Base-by-base conservation (phyloP, 2,888 invertebrate species). In the Electrophaes corylata region DNA sequence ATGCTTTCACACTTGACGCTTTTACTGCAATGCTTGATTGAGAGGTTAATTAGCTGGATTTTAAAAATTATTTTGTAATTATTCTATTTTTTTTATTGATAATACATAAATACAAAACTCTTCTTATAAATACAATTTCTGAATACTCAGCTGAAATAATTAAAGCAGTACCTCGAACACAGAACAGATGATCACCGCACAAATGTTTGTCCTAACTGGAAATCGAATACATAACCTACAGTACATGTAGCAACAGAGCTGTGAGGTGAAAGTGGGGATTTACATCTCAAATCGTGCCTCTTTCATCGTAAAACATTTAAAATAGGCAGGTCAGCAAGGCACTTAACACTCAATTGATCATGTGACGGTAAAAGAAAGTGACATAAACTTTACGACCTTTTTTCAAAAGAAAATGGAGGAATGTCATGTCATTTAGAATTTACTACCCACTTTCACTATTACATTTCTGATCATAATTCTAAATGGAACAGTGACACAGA, bases 391-490 rank as follows among this genome's bases (percentile, higher is more conserved):
- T 20, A 33, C 18, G 33, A 16, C n/a, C 6, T 35, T 45, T 53
- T 45, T 23, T 46, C 16, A 54, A 50, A 55, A 29, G 45, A 43
- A 55, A 49, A 46, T 41, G 8, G 40, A 41, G 43, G 46, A 49
- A 46, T 56, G 56, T 53, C 60, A 20, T 50, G 57, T 52, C 52
- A 26, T 56, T 50, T 50, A 5, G 5, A 41, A 49, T 60, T 57
- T 44, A 61, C 57, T 10, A 10, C 37, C 1, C 11, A 51, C 35
- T 56, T 48, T 45, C 39, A 40, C 23, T 54, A 41, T 54, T 45
- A 43, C 1, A 19, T 20, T 45, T 44, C 14, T 43, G 1, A 40
- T 37, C 20, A 20, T 48, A 43, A 37, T 43, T 31, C 10, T 16
- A 50, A 57, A 50, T 39, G 31, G 45, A 33, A 23, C 50, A 33